Conservation (phyloP, 2,888 invertebrate genomes). For the Calliopum simillimum region DNA sequence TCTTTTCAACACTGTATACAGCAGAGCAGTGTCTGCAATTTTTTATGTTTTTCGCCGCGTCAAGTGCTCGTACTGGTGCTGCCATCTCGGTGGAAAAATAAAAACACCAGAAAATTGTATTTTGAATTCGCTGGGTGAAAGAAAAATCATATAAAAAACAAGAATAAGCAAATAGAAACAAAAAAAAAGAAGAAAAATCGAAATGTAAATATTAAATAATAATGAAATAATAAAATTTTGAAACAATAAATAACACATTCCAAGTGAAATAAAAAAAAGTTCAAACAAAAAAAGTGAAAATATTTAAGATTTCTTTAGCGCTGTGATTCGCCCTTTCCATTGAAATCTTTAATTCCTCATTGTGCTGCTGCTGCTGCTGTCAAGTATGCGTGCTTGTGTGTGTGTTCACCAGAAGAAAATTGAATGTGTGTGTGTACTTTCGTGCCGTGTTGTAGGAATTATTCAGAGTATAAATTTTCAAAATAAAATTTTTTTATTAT, state of each 20-base stretch:
- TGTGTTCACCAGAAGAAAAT: constrained; percentile 28
- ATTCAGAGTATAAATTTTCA: constrained; percentile 20
- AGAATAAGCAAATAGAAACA: constrained; percentile 13
- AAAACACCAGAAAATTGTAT: not conserved
- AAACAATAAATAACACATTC: not conserved
- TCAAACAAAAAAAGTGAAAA: not conserved
- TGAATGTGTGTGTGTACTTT: constrained; percentile 19
- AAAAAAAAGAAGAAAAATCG: not conserved
- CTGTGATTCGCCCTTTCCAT: constrained; percentile 16
- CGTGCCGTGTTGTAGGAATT: constrained; percentile 17
- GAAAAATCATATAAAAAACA: constrained; percentile 23
- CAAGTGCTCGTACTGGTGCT: constrained; percentile 18
- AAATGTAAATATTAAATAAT: constrained; percentile 31
- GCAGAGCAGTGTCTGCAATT: constrained; percentile 27
- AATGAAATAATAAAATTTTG: constrained; percentile 10
- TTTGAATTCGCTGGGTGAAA: constrained; percentile 21
- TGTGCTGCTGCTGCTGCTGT: constrained; percentile 21
- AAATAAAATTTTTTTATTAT: not conserved
- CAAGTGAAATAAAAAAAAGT: not conserved
- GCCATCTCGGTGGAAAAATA: constrained; percentile 26
- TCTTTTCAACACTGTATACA: constrained; percentile 17
- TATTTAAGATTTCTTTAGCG: not conserved
- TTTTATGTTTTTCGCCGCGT: constrained; percentile 20
- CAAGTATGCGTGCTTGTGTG: constrained; percentile 26
- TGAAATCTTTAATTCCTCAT: constrained; percentile 4